Conservation (phyloP, 2,888 invertebrate genomes). For the Leucoptera coffeella region DNA sequence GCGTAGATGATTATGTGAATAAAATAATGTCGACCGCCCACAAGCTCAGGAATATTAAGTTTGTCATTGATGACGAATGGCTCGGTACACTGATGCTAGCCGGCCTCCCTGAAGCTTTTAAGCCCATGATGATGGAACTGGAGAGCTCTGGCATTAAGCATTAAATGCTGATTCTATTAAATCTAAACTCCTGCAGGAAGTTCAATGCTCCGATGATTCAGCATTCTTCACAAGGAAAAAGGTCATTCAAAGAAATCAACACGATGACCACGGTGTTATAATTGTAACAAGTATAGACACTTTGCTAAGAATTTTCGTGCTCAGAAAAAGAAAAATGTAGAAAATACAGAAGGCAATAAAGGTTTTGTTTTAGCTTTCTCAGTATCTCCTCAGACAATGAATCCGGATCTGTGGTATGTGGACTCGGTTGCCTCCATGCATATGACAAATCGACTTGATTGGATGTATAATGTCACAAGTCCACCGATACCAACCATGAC, state of each 20-base stretch:
- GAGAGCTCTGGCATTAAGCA: conserved; percentile 4
- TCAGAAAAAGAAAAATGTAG: conserved; percentile 4
- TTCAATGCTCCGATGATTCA: not conserved
- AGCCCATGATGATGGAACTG: conserved; percentile 8
- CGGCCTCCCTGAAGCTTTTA: conserved; percentile 6
- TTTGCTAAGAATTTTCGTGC: conserved; percentile 5
- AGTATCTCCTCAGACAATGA: conserved; percentile 3
- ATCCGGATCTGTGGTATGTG: conserved; percentile 3
- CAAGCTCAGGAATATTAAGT: conserved; percentile 7
- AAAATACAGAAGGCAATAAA: conserved; percentile 4
- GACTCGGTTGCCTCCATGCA: conserved; percentile 3
- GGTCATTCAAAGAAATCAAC: not conserved
- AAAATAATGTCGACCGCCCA: conserved; percentile 8
- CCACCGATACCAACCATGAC: conserved; percentile 7
- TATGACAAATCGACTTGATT: not conserved
- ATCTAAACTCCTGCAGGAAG: conserved; percentile 3
- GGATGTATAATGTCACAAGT: conserved; percentile 1
- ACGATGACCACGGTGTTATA: conserved; percentile 8
- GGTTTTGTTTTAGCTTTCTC: conserved; percentile 10
- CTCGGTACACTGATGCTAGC: conserved; percentile 8
- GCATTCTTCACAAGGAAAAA: conserved; percentile 1
- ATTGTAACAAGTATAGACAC: conserved; percentile 7
- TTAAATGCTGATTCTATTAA: conserved; percentile 4
- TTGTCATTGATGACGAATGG: no score
- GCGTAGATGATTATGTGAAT: conserved; percentile 7